A percentile compares a stretch with the other conserved stretches of the same genome.
phyloP scores from a whole-genome alignment of 2,797 vertebrate genomes.

The Eospalax fontanierii region DNA sequence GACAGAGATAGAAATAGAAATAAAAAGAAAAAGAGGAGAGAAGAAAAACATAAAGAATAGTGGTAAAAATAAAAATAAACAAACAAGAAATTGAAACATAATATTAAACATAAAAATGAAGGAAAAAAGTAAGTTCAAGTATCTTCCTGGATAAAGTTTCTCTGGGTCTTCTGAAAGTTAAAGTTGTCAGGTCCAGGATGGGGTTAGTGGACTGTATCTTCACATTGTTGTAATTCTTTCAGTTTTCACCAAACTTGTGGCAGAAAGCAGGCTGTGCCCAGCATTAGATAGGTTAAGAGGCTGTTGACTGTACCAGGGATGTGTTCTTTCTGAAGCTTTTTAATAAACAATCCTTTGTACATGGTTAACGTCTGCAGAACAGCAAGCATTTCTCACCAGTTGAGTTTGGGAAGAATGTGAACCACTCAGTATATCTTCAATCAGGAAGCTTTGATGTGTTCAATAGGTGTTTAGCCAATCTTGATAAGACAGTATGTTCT shows the following conservation, averaged over 20 bases:
- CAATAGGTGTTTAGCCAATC: neutral
- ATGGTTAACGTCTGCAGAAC: neutral
- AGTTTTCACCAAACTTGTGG: neutral
- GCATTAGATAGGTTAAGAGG: neutral
- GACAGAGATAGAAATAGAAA: neutral
- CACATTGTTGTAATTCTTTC: neutral
- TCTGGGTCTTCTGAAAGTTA: neutral
- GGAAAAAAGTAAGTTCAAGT: neutral
- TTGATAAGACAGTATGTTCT: neutral
- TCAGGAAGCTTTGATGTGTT: neutral
- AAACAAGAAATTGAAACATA: neutral
- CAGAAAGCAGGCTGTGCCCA: neutral
- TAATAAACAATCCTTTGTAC: neutral
- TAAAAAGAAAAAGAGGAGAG: neutral
- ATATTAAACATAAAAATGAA: no score
- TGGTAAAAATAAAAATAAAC: neutral
- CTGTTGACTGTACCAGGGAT: no score
- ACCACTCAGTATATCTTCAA: neutral
- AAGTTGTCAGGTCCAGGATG: neutral
- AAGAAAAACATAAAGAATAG: neutral
- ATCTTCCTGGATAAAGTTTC: neutral
- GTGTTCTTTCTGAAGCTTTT: neutral
- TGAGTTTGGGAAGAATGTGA: neutral
- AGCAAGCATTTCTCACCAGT: neutral
- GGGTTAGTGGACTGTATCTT: neutral